Evolutionary conservation across 1,140 invertebrate genomes (phyloP), one percentile per base, ranked within the genome.

Genomic region (Drosophila murphyi): DNA sequence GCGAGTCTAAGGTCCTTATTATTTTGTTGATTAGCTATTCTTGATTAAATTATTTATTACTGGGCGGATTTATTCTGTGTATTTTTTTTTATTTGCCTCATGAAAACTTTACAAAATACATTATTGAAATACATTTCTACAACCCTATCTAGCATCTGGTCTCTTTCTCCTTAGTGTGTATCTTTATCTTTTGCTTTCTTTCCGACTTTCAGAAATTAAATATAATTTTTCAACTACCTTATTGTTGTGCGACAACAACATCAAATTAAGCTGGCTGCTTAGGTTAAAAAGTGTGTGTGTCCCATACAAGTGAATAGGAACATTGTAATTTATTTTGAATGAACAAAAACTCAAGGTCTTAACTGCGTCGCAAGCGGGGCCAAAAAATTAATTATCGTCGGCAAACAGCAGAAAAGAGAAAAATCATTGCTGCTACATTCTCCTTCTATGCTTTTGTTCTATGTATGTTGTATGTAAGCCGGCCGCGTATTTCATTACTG

Each of bases 381-480:
- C 52, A 85, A 83, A 83, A 83, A 83, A 83, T 83, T 83, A 83
- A 83, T 83, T 87, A 87, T 87, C 83, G 72, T 72, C 72, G 82
- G 68, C 79, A 86, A 87, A 86, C 83, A 87, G 56, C 62, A 48
- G 35, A 55, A 39, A 29, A 45, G 47, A 51, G 68, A 39, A 34
- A 75, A 80, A 70, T 80, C 82, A 60, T 82, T 75, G 82, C 82
- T 37, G 5, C 35, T 7, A 20, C 20, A 20, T 37, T 37, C 35
- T 37, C 5, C 35, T 37, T 43, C 4, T 54, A 28, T 54, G 8
- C 54, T 2, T 64, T 2, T 64, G n/a, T 28, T 57, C 12, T 29
- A 28, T 37, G 5, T 35, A 7, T 32, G 5, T 4, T 7, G 43
- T 45, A n/a, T 76, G 72, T 73, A 82, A 80, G 83, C 72, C 64